Percentiles rank a stretch among this genome's conserved stretches.
Conservation (phyloP, 1,140 invertebrate species). For the Brachionus asplanchnoidis region DNA sequence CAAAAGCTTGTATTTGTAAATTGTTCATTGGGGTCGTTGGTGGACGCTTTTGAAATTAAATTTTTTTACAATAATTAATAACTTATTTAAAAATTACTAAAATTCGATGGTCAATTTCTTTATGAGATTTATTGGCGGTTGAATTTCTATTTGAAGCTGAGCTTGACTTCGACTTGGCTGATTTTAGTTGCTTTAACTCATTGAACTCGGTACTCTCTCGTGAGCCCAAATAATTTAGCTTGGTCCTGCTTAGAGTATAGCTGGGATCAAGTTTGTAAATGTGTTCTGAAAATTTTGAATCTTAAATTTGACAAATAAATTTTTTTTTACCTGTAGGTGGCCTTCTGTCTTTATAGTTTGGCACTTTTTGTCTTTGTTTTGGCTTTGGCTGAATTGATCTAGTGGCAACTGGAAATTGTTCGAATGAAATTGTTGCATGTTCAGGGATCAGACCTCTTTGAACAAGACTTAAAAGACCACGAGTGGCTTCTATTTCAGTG, state of each 20-base stretch:
- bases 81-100: neutral
- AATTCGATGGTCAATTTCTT: neutral
- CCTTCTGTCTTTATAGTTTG: slow-evolving; percentile 45
- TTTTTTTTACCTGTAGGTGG: slow-evolving; percentile 44
- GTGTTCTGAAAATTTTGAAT: neutral
- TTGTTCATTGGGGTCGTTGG: neutral
- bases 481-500: slow-evolving; percentile 53
- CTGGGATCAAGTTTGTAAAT: neutral
- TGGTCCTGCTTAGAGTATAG: neutral
- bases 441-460: slow-evolving; percentile 55
- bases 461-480: slow-evolving; percentile 54
- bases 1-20: neutral
- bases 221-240: neutral
- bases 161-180: neutral
- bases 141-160: neutral
- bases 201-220: neutral
- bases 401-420: slow-evolving; percentile 50
- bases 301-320: neutral
- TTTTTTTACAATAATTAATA: neutral
- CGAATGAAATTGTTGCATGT: slow-evolving; percentile 53
- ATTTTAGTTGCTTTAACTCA: neutral
- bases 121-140: neutral
- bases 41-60: neutral
- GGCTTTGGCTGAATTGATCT: slow-evolving; percentile 46
- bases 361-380: slow-evolving; percentile 47